phyloP scores from a whole-genome alignment of 2,888 invertebrate genomes.

The Priocnemis perturbator region DNA sequence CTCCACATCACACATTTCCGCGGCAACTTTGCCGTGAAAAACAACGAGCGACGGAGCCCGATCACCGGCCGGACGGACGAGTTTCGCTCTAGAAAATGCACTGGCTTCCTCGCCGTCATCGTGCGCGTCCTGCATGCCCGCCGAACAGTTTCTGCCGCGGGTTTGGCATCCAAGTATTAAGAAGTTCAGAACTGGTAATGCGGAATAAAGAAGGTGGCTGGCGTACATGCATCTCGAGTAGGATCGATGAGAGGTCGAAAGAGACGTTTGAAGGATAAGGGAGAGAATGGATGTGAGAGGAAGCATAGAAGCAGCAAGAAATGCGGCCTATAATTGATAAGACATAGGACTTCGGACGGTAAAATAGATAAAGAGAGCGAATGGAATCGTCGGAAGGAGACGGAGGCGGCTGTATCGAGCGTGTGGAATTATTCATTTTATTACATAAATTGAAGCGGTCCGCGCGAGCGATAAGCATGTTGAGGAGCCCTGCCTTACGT shows the following conservation, averaged over 20 bases:
- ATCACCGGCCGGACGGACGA: slow-evolving; percentile 23
- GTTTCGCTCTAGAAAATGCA: slow-evolving; percentile 29
- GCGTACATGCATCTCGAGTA: not conserved
- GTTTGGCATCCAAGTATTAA: slow-evolving; percentile 32
- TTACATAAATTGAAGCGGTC: slow-evolving; percentile 54
- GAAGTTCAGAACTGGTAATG: slow-evolving; percentile 21
- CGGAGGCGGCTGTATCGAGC: slow-evolving; percentile 43
- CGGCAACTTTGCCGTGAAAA: slow-evolving; percentile 19
- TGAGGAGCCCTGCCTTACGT: slow-evolving; percentile 51
- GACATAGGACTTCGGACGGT: not conserved
- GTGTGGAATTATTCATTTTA: slow-evolving; percentile 60
- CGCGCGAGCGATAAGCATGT: slow-evolving; percentile 35
- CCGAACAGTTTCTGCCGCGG: slow-evolving; percentile 15
- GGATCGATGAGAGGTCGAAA: not conserved
- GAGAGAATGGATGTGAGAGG: slow-evolving; percentile 19
- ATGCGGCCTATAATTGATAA: too few species aligned
- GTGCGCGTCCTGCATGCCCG: slow-evolving; percentile 13
- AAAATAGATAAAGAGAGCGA: slow-evolving; percentile 29
- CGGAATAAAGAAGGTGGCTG: not conserved
- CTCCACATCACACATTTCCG: too few species aligned
- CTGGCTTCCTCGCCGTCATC: slow-evolving; percentile 19
- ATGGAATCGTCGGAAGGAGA: slow-evolving; percentile 54
- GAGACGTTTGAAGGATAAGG: slow-evolving; percentile 27
- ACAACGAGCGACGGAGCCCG: slow-evolving; percentile 25
- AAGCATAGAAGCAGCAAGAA: too few species aligned